Percentiles rank a stretch among this genome's conserved stretches.
These are phyloP conservation scores for Oreocharis arfaki DNA, from an alignment of 2,113 vertebrate genomes.

Conservation along the genomic window DNA sequence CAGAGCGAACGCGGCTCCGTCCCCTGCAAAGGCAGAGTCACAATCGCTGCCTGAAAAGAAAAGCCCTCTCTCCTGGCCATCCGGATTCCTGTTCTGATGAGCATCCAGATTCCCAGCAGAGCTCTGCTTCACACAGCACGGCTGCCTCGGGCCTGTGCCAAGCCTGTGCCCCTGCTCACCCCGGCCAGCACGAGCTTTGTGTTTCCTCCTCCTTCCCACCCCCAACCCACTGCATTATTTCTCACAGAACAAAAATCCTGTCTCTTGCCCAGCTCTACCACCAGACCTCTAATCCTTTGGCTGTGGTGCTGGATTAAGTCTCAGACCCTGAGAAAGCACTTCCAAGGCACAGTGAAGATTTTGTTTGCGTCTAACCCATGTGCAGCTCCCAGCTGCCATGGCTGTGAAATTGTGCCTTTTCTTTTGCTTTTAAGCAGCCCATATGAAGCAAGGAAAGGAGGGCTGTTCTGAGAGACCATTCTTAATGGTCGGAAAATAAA, in stretches of 20 bases:
- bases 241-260: background rate
- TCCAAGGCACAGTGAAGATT: background rate
- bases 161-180: background rate
- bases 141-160: background rate
- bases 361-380: background rate
- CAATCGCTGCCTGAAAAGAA: background rate
- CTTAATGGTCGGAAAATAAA: slow-evolving; percentile 62
- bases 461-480: slow-evolving; percentile 20
- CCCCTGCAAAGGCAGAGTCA: background rate
- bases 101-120: background rate
- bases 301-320: background rate
- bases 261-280: background rate
- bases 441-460: slow-evolving; percentile 31
- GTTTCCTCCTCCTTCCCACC: background rate
- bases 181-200: background rate
- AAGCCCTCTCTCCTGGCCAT: background rate
- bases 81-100: background rate
- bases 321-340: background rate
- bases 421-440: background rate
- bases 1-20: accelerated
- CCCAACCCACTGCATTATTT: background rate
- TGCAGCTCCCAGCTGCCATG: background rate
- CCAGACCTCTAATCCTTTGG: background rate
- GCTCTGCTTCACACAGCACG: background rate
- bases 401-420: slow-evolving; percentile 4